Evolutionary conservation across 2,888 invertebrate species (phyloP).

Genomic region (Orthonychiurus folsomi): DNA sequence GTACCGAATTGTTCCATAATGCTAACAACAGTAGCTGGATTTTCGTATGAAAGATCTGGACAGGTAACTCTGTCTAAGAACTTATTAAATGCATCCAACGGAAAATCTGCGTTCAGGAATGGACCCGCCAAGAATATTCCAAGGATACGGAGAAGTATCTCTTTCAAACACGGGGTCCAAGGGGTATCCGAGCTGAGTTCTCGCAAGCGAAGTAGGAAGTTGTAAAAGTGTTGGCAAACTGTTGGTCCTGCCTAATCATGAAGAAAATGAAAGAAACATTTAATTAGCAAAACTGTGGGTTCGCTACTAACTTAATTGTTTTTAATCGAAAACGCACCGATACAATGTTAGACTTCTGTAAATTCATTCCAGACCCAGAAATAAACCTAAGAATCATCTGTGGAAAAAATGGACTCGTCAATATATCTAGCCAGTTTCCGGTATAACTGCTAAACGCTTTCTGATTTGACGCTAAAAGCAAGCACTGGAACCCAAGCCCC

Average conservation of each 20-base stretch:
- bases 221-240: slow-evolving; percentile 62
- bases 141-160: slow-evolving; percentile 36
- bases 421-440: slow-evolving; percentile 42
- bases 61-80: slow-evolving; percentile 58
- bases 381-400: slow-evolving; percentile 56
- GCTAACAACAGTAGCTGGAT: slow-evolving; percentile 61
- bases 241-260: slow-evolving; percentile 75
- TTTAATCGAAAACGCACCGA: slow-evolving; percentile 20
- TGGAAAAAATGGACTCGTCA: slow-evolving; percentile 36
- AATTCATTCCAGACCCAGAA: slow-evolving; percentile 54
- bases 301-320: background rate
- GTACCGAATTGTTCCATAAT: slow-evolving; percentile 63
- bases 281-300: background rate
- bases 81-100: slow-evolving; percentile 66
- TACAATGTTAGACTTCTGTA: slow-evolving; percentile 40
- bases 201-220: slow-evolving; percentile 59
- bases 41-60: slow-evolving; percentile 58
- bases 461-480: slow-evolving; percentile 50
- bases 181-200: slow-evolving; percentile 45
- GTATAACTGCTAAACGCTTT: slow-evolving; percentile 38
- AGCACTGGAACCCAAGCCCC: slow-evolving; percentile 66
- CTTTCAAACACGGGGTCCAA: slow-evolving; percentile 38
- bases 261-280: background rate
- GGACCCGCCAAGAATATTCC: slow-evolving; percentile 42
- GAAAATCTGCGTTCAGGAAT: slow-evolving; percentile 46